phyloP scores from a whole-genome alignment of 2,113 vertebrate genomes.

The Megaptera novaeangliae region DNA sequence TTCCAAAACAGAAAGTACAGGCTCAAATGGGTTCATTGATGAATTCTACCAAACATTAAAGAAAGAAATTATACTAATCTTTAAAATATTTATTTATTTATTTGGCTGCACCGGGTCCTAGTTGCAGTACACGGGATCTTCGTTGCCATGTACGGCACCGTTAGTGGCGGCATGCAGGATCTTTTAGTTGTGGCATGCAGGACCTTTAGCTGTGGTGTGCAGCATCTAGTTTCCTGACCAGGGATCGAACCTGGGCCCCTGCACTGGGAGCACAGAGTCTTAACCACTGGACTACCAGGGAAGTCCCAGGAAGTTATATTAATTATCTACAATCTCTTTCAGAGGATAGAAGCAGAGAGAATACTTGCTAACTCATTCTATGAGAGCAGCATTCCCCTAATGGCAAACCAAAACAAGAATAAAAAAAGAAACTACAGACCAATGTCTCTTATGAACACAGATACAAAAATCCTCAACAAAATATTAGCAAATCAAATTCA shows the following conservation, averaged over 20 bases:
- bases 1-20: not conserved
- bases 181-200: too few relatives aligned
- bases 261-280: too few relatives aligned
- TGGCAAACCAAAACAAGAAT: not conserved
- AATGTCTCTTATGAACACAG: not conserved
- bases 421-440: not conserved
- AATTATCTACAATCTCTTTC: not conserved
- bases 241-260: too few relatives aligned
- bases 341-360: not conserved
- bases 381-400: not conserved
- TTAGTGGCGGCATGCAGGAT: too few relatives aligned
- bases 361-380: not conserved
- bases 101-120: too few relatives aligned
- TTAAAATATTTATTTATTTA: too few relatives aligned
- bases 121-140: too few relatives aligned
- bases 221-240: too few relatives aligned
- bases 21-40: not conserved
- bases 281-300: too few relatives aligned
- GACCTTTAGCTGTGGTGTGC: too few relatives aligned
- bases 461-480: not conserved
- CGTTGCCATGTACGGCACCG: too few relatives aligned
- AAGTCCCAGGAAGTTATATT: not conserved
- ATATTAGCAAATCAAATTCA: not conserved
- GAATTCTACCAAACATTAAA: not conserved
- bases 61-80: not conserved